Evolutionary conservation across 2,113 vertebrate genomes (phyloP).

Genomic region (Dunckerocampus dactyliophorus): DNA sequence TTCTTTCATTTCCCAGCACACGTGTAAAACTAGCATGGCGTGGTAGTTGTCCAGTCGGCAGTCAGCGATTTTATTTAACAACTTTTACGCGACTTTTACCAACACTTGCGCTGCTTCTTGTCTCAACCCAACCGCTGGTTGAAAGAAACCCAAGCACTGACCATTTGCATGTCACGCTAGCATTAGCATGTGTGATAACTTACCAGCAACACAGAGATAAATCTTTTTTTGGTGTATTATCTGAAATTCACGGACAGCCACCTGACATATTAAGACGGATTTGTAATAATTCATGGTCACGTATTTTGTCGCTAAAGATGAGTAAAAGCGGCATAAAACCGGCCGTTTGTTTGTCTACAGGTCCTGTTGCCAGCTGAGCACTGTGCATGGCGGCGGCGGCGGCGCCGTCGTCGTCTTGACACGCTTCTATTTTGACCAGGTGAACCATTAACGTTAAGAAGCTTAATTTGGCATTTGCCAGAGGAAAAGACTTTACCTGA

Average conservation of each 20-base stretch:
- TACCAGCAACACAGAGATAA: constrained; percentile 38
- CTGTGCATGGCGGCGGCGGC: background rate
- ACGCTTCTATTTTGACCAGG: constrained; percentile 4
- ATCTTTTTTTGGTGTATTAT: background rate
- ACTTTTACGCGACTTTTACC: background rate
- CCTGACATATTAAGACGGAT: background rate
- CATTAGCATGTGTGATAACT: constrained; percentile 42
- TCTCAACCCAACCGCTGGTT: too few species aligned
- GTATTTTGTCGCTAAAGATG: background rate
- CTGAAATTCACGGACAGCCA: constrained; percentile 7
- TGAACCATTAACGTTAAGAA: constrained; percentile 6
- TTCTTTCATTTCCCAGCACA: background rate
- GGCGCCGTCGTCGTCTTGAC: constrained; percentile 15
- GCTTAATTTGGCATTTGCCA: constrained; percentile 13
- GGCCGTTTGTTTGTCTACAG: constrained; percentile 2
- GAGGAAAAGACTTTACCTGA: constrained; percentile 70
- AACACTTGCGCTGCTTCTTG: background rate
- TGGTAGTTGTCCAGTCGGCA: background rate
- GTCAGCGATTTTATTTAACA: too few species aligned
- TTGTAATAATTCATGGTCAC: rapidly evolving
- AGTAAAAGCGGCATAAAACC: background rate
- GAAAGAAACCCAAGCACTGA: background rate
- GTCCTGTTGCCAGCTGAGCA: background rate
- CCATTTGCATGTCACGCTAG: constrained; percentile 1
- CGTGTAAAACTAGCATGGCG: background rate